Evolutionary conservation across 2,797 vertebrate species (phyloP), one percentile per base, ranked within the genome.

Genomic region (Graptemys geographica): DNA sequence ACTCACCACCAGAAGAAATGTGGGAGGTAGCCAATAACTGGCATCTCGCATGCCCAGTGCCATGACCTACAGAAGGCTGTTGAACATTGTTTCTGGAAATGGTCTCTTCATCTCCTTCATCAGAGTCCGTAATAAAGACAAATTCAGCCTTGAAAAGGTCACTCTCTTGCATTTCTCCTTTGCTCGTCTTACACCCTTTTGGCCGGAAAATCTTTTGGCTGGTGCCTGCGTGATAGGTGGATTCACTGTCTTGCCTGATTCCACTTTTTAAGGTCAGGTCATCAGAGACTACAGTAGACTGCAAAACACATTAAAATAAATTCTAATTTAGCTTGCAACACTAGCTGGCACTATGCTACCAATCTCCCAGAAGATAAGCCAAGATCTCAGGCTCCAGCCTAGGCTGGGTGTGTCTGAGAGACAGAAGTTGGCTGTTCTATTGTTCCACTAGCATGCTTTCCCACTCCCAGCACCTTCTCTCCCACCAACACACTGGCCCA

Each of bases 121-220:
- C 98, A 0, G 98, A 97, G 90, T 99, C 98, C 57, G 98, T 98
- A 95, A 99, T 98, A 91, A 98, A 98, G 94, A 99, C 98, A 96
- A 98, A 98, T 89, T 99, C 99, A 5, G 98, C 99, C 98, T 98
- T 99, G 92, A 99, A 99, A 95, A 98, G 96, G 65, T 98, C 98
- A 88, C 98, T 96, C 81, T 98, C 98, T 51, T 98, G 98, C 99
- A 99, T 99, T 95, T 97, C 94, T 93, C 90, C 83, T 93, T 94
- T 37, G n/a, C 84, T 97, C 3, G 13, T 37, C 82, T 96, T 89
- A 86, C 31, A 31, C 62, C 31, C n/a, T 1, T 4, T 84, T 84
- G 79, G 84, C 94, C 88, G 94, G 83, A 94, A 96, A 95, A 89
- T 41, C 0, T 44, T 96, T 90, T 0, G 81, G 23, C 51, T 81